Conservation (phyloP, 1,140 invertebrate species). For the Plodia interpunctella region DNA sequence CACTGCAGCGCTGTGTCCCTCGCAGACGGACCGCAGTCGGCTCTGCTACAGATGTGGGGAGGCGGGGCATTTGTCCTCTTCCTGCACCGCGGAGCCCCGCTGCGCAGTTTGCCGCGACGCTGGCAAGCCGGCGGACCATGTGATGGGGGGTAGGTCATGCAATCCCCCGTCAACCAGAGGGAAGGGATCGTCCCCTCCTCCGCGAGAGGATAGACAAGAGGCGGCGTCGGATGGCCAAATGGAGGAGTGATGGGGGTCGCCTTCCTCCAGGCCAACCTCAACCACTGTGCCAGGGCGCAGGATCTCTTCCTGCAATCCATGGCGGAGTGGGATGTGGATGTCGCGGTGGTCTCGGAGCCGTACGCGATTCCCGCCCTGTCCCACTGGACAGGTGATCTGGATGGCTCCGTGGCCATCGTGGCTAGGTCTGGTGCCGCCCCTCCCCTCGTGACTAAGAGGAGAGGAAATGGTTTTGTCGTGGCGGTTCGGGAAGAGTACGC, state of each 20-base stretch:
- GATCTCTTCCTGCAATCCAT: slow-evolving; percentile 24
- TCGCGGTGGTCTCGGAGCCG: slow-evolving; percentile 10
- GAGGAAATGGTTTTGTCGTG: slow-evolving; percentile 15
- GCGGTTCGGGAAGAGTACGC: slow-evolving; percentile 13
- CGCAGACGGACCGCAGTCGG: slow-evolving; percentile 13
- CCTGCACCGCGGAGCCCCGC: slow-evolving; percentile 9
- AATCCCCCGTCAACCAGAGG: neutral
- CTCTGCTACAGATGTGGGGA: slow-evolving; percentile 25
- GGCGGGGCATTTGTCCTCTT: slow-evolving; percentile 18
- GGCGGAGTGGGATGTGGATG: slow-evolving; percentile 14
- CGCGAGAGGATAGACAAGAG: neutral
- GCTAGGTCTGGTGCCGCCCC: neutral
- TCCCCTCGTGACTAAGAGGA: neutral
- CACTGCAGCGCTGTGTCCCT: slow-evolving; percentile 6
- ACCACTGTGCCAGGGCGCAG: slow-evolving; percentile 25
- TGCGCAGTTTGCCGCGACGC: slow-evolving; percentile 19
- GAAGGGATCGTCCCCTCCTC: neutral
- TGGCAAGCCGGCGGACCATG: slow-evolving; percentile 17
- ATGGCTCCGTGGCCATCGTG: slow-evolving; percentile 15
- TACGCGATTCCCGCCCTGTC: slow-evolving; percentile 8
- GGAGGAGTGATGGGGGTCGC: neutral
- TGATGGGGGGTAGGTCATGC: slow-evolving; percentile 16
- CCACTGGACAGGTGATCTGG: slow-evolving; percentile 14
- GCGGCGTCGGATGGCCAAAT: neutral
- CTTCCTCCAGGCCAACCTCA: slow-evolving; percentile 15